phyloP scores from a whole-genome alignment of 2,113 vertebrate genomes.

The Drymodes brunneopygia region DNA sequence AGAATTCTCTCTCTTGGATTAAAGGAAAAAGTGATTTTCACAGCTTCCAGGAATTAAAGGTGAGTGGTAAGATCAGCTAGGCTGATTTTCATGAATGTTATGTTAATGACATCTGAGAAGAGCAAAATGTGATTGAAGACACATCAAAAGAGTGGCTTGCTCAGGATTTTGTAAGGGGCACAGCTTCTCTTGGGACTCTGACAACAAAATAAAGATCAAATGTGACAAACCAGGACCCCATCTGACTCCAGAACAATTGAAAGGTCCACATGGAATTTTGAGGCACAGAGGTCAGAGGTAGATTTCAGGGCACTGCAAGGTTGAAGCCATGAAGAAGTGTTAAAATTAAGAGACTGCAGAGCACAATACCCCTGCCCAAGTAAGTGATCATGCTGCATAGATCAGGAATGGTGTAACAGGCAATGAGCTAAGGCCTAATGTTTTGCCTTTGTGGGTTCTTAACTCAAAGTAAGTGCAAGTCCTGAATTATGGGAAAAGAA shows the following conservation, averaged over 20 bases:
- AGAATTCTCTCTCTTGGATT: not conserved
- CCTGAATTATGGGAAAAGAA: not conserved
- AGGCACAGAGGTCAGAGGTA: not conserved
- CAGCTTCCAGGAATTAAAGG: not conserved
- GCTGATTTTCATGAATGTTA: not conserved
- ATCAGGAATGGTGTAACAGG: not conserved
- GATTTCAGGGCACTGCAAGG: not conserved
- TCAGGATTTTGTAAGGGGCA: not conserved
- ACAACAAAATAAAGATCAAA: not conserved
- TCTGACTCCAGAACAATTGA: not conserved
- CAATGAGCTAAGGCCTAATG: not conserved
- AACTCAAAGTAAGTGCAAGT: not conserved
- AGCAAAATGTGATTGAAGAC: not conserved
- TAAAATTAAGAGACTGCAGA: not conserved
- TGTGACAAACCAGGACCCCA: not conserved
- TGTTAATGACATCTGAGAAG: not conserved
- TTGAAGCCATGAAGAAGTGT: not conserved
- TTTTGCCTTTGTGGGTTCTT: not conserved
- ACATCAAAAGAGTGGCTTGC: not conserved
- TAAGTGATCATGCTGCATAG: not conserved
- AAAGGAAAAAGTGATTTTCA: conserved; percentile 15
- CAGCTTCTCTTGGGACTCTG: not conserved
- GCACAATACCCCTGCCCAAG: not conserved
- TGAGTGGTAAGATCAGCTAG: not conserved
- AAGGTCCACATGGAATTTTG: not conserved